These are phyloP conservation scores for Listronotus bonariensis DNA, from an alignment of 1,140 invertebrate genomes.

Conservation along the genomic window DNA sequence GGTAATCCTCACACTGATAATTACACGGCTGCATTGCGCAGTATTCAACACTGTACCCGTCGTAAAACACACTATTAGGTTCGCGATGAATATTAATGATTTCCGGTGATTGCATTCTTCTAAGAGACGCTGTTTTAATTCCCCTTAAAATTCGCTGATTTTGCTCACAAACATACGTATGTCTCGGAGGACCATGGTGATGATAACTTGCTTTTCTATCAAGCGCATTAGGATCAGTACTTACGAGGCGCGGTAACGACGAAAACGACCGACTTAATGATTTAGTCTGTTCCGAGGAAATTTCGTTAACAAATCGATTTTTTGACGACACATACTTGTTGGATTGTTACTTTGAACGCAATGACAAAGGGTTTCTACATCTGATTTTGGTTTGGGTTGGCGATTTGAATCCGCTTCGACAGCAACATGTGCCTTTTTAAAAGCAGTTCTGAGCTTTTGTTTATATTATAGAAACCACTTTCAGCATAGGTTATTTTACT, in stretches of 20 bases:
- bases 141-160: constrained; percentile 43
- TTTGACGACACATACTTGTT: constrained; percentile 35
- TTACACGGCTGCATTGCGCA: constrained; percentile 40
- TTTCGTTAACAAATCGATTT: constrained; percentile 35
- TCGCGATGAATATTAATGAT: constrained; percentile 53
- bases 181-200: constrained; percentile 35
- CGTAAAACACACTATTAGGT: constrained; percentile 44
- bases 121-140: constrained; percentile 39
- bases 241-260: constrained; percentile 45
- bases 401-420: constrained; percentile 21
- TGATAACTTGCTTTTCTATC: constrained; percentile 43
- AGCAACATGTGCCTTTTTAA: constrained; percentile 32
- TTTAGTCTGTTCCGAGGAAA: constrained; percentile 41
- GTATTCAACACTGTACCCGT: constrained; percentile 45
- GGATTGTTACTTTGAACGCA: constrained; percentile 41
- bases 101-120: constrained; percentile 51
- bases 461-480: constrained; percentile 41
- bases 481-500: constrained; percentile 36
- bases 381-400: constrained; percentile 38
- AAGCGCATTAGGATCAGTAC: constrained; percentile 44
- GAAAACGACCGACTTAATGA: constrained; percentile 46
- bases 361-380: constrained; percentile 47
- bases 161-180: constrained; percentile 46
- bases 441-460: constrained; percentile 46
- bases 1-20: constrained; percentile 49